Evolutionary conservation across 2,888 invertebrate species (phyloP), one percentile per base, ranked within the genome.

Genomic region (Machimus atricapillus): DNA sequence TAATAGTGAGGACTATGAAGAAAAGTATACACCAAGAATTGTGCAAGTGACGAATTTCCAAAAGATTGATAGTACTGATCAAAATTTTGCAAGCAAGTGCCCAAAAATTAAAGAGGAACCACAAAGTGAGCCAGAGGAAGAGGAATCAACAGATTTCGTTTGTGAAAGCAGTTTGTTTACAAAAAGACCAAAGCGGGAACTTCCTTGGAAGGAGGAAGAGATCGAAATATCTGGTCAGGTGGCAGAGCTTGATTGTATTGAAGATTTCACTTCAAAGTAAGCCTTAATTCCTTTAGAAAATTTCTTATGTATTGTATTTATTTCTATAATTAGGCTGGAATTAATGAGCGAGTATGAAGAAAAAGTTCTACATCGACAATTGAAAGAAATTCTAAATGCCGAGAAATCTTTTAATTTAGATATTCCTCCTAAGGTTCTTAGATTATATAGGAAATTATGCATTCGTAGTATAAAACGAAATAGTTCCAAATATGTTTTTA

Each of bases 371-470:
- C 88, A 90, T 37, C 90, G 90, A 27, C 90, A 91, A 56, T 87
- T 93, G 14, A 90, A 90, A 14, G 90, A 89, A 74, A 90, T 93
- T 56, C 89, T 92, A 7, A 77, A 87, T 2, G 81, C 90, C 0
- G 91, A 91, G 56, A 87, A 90, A 4, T 88, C 90, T 37, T 90
- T 87, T n/a, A 89, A 90, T 19, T 85, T 90, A n/a, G 86, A 90
- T 16, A 90, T 93, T 43, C 92, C 92, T 4, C 87, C 91, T 12
- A 90, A 91, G 86, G 89, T 93, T 14, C 90, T 93, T 8, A 93
- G 95, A 56, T 91, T 95, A 0, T 94, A 94, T 89, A 91, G 95
- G 66, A 95, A 95, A 91, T 91, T 95, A 12, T 91, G 92, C n/a
- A 91, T 95, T 16, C 92, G 95, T 31, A 93, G 94, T 89, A 91